phyloP scores from a whole-genome alignment of 2,113 vertebrate genomes.

The Phalacrocorax carbo region DNA sequence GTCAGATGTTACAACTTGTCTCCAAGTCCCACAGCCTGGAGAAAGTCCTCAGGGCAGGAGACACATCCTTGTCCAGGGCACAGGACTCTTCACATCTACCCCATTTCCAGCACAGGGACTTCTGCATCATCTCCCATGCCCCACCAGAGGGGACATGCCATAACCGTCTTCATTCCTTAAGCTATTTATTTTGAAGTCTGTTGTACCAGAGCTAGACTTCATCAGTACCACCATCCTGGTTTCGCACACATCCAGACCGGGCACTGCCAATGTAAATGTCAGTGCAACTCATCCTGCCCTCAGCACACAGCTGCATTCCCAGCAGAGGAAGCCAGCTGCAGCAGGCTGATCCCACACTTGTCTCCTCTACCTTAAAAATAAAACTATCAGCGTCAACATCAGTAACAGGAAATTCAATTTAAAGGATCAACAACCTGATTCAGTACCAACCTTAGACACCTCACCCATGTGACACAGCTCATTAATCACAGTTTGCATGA shows the following conservation, averaged over 20 bases:
- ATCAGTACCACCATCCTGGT: not conserved
- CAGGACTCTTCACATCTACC: not conserved
- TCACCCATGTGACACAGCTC: not conserved
- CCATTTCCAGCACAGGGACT: not conserved
- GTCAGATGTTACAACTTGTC: not conserved
- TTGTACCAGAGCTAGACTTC: not conserved
- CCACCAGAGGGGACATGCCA: not conserved
- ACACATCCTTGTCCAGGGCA: not conserved
- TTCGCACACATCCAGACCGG: not conserved
- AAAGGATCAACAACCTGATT: not conserved
- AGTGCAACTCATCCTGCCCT: not conserved
- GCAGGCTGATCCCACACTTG: not conserved
- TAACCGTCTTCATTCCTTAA: not conserved
- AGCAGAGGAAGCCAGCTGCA: not conserved
- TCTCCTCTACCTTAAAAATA: not conserved
- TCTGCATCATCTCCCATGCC: not conserved
- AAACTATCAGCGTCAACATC: not conserved
- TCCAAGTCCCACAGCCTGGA: not conserved
- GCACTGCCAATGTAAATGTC: not conserved
- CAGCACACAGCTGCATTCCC: not conserved
- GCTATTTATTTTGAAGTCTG: not conserved
- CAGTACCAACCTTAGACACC: not conserved
- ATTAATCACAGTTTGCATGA: not conserved
- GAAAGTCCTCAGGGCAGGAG: not conserved
- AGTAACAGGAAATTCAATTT: not conserved